phyloP scores from a whole-genome alignment of 2,113 vertebrate species.

The Alectura lathami region DNA sequence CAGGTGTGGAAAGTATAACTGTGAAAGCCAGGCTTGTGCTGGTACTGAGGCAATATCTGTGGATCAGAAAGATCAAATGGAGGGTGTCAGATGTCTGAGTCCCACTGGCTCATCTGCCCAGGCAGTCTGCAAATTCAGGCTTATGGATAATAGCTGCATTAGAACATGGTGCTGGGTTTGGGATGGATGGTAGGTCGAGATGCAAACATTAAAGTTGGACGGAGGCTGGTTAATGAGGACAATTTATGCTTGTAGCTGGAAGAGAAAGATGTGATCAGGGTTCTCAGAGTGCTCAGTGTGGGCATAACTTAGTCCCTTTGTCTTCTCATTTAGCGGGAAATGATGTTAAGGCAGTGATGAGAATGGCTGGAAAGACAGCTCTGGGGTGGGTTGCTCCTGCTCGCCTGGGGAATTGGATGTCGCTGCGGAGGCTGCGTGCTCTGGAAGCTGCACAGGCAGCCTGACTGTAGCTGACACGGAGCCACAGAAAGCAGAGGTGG shows the following conservation, averaged over 20 bases:
- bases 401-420: background rate
- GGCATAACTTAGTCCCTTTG: background rate
- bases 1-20: background rate
- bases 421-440: background rate
- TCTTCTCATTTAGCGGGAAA: background rate
- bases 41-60: background rate
- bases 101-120: background rate
- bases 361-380: background rate
- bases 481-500: background rate
- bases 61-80: background rate
- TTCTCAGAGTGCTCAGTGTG: background rate
- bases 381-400: background rate
- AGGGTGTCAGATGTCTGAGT: background rate
- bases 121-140: background rate
- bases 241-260: background rate
- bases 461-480: background rate
- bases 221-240: slow-evolving; percentile 5
- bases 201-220: background rate
- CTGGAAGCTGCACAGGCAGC: slow-evolving; percentile 28
- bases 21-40: background rate
- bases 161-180: background rate
- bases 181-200: background rate
- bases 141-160: background rate
- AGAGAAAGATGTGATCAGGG: background rate
- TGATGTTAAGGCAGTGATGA: background rate